Evolutionary conservation across 2,797 vertebrate genomes (phyloP).

Genomic region (Staurois parvus): DNA sequence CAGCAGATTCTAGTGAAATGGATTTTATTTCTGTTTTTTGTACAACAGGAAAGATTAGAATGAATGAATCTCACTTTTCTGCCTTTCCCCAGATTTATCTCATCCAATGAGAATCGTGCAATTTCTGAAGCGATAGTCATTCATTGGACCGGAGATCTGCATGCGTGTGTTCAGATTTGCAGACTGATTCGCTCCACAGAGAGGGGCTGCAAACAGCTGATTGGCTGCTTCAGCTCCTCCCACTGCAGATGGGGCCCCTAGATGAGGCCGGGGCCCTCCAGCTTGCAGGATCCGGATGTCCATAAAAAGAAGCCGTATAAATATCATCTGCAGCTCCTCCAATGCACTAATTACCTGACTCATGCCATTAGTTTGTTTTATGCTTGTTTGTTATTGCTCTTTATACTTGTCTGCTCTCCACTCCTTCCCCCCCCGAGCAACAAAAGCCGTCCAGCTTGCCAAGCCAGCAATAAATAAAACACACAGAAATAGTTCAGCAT

Average conservation of each 20-base stretch:
- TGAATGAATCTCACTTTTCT: too few relatives aligned
- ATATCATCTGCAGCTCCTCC: constrained; percentile 13
- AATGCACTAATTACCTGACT: constrained; percentile 54
- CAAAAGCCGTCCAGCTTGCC: constrained; percentile 44
- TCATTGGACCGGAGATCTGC: neutral
- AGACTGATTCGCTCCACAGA: neutral
- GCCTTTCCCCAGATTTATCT: neutral
- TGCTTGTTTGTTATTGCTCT: constrained; percentile 52
- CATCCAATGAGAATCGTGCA: too few relatives aligned
- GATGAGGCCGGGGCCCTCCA: neutral
- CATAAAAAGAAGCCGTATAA: constrained; percentile 35
- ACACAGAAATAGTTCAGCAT: constrained; percentile 28
- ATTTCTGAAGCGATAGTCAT: too few relatives aligned
- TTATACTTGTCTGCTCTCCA: constrained; percentile 12
- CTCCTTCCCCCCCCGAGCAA: constrained; percentile 46
- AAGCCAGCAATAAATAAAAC: constrained; percentile 40
- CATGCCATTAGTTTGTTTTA: constrained; percentile 55
- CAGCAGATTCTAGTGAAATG: too few relatives aligned
- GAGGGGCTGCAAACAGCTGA: neutral
- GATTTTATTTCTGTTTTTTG: too few relatives aligned
- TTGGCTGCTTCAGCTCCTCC: neutral
- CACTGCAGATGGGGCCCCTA: neutral
- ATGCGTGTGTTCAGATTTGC: too few relatives aligned
- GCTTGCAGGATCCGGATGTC: constrained; percentile 52
- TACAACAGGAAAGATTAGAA: too few relatives aligned